These are phyloP conservation scores for Philereme vetulata DNA, from an alignment of 2,888 invertebrate genomes.

Conservation along the genomic window DNA sequence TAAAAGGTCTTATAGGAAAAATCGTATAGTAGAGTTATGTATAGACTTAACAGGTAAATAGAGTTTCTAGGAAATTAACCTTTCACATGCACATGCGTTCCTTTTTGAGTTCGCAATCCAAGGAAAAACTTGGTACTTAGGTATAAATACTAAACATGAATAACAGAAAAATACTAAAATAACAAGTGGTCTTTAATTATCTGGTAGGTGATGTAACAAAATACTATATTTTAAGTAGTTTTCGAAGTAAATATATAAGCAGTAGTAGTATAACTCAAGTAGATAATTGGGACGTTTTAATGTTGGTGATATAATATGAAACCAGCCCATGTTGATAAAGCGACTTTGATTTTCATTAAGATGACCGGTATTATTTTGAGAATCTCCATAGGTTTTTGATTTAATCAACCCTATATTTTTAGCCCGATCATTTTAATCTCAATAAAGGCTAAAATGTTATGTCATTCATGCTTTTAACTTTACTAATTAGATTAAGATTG, in stretches of 20 bases:
- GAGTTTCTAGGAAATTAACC: constrained; percentile 6
- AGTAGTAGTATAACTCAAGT: too few relatives aligned
- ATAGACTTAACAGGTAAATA: neutral
- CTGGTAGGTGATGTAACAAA: neutral
- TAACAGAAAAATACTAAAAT: neutral
- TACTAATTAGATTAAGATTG: too few relatives aligned
- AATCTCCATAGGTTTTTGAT: too few relatives aligned
- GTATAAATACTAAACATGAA: neutral
- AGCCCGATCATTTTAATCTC: too few relatives aligned
- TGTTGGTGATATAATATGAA: neutral
- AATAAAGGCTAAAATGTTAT: too few relatives aligned
- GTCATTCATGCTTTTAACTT: too few relatives aligned
- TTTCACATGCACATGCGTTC: constrained; percentile 22
- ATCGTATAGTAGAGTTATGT: neutral
- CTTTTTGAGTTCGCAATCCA: constrained; percentile 1
- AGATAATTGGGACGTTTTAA: too few relatives aligned
- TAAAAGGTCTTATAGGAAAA: neutral
- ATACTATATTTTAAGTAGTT: too few relatives aligned
- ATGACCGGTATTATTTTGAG: neutral
- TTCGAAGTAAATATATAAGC: too few relatives aligned
- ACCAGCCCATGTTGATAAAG: neutral
- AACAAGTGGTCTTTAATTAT: neutral
- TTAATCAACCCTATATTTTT: too few relatives aligned
- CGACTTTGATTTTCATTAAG: neutral
- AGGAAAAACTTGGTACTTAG: neutral